phyloP scores from a whole-genome alignment of 2,888 invertebrate genomes.

The Branchellion lobata region DNA sequence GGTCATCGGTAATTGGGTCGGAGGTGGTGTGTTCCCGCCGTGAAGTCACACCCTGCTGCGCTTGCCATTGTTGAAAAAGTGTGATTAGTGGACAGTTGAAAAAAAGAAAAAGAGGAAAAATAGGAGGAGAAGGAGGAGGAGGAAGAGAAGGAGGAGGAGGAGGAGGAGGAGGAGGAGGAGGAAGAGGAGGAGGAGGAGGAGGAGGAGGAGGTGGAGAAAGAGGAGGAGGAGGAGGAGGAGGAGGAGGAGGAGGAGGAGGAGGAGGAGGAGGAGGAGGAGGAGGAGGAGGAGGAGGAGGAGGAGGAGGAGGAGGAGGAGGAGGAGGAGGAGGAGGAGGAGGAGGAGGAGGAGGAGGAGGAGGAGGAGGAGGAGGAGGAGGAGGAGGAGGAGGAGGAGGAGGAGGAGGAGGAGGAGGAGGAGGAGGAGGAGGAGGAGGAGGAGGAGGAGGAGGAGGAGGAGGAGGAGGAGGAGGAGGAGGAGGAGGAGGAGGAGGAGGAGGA shows the following conservation, averaged over 20 bases:
- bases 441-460: neutral
- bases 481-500: neutral
- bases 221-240: neutral
- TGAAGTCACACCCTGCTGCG: neutral
- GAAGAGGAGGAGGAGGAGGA: slow-evolving; percentile 7
- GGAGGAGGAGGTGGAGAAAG: neutral
- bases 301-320: slow-evolving; percentile 25
- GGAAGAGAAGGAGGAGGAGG: neutral
- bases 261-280: neutral
- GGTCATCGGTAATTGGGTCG: slow-evolving; percentile 4
- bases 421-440: neutral
- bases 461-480: neutral
- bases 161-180: neutral
- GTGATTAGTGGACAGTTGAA: neutral
- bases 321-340: neutral
- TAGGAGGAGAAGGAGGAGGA: neutral
- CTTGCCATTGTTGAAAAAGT: slow-evolving; percentile 5
- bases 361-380: neutral
- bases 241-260: neutral
- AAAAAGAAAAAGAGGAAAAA: neutral
- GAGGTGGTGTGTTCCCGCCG: slow-evolving; percentile 16
- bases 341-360: neutral
- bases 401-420: neutral
- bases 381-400: neutral
- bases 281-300: slow-evolving; percentile 10